phyloP scores from a whole-genome alignment of 2,113 vertebrate species.

The Anser brachyrhynchus region DNA sequence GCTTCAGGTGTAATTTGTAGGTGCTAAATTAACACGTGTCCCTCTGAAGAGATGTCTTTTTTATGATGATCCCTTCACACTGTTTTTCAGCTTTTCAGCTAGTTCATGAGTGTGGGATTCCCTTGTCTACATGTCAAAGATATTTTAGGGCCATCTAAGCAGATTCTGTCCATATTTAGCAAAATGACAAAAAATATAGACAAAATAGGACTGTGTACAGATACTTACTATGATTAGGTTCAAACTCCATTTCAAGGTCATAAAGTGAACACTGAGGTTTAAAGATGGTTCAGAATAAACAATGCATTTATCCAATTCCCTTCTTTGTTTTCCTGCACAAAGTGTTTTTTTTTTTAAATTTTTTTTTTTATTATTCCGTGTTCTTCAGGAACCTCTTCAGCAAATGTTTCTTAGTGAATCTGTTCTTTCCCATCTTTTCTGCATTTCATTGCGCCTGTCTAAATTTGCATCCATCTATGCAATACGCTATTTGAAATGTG shows the following conservation, averaged over 20 bases:
- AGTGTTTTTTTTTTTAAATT: not conserved
- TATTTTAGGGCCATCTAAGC: not conserved
- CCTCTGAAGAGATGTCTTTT: not conserved
- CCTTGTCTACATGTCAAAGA: not conserved
- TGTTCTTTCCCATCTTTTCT: not conserved
- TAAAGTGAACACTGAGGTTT: not conserved
- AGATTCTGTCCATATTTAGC: not conserved
- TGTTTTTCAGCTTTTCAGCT: not conserved
- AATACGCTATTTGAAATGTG: not conserved
- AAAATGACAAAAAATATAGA: not conserved
- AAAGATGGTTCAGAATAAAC: not conserved
- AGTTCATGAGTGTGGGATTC: not conserved
- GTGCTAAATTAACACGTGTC: not conserved
- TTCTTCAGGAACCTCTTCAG: not conserved
- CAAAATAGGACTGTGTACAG: fast-evolving
- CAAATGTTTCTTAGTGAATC: not conserved
- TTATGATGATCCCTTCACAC: not conserved
- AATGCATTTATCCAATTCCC: not conserved
- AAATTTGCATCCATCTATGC: constrained; percentile 8
- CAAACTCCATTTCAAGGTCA: not conserved
- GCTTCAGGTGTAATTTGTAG: not conserved
- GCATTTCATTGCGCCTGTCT: not conserved
- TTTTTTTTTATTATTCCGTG: not conserved
- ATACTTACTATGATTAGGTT: not conserved
- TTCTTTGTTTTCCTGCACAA: not conserved